A percentile compares a stretch with the other conserved stretches of the same genome.
These are phyloP conservation scores for Ochropleura plecta DNA, from an alignment of 2,888 invertebrate genomes.

Conservation along the genomic window DNA sequence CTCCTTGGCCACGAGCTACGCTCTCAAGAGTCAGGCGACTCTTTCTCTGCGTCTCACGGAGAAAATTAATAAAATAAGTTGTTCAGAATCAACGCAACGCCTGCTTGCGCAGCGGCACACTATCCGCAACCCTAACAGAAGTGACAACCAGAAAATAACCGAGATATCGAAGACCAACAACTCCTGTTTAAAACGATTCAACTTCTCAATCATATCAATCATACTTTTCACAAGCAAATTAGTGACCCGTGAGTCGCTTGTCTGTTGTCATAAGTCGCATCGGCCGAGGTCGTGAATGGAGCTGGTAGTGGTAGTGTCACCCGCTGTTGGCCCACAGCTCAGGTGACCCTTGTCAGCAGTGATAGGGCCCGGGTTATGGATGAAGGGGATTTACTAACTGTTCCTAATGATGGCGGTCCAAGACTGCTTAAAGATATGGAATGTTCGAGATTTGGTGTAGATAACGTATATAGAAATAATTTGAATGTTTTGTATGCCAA, in stretches of 20 bases:
- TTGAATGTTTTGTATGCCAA: background rate
- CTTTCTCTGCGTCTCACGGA: background rate
- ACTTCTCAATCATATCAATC: background rate
- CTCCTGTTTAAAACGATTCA: background rate
- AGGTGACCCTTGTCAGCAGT: conserved; percentile 46
- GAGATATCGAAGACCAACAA: background rate
- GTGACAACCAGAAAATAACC: background rate
- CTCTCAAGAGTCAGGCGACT: no score
- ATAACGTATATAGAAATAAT: background rate
- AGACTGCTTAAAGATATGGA: background rate
- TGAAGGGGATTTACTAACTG: conserved; percentile 29
- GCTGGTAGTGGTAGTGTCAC: conserved; percentile 16
- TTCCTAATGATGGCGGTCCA: conserved; percentile 26
- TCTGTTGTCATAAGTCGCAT: background rate
- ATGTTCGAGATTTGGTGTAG: background rate
- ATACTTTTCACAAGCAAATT: background rate
- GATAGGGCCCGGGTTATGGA: conserved; percentile 4
- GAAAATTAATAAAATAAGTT: background rate
- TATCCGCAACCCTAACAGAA: background rate
- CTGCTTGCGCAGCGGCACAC: background rate
- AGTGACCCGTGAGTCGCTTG: background rate
- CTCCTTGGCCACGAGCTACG: background rate
- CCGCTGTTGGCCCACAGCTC: conserved; percentile 17
- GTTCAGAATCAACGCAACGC: background rate
- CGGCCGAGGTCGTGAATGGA: background rate